These are phyloP conservation scores for Pristionchus pacificus DNA, from an alignment of 1,140 invertebrate genomes.

Conservation along the genomic window DNA sequence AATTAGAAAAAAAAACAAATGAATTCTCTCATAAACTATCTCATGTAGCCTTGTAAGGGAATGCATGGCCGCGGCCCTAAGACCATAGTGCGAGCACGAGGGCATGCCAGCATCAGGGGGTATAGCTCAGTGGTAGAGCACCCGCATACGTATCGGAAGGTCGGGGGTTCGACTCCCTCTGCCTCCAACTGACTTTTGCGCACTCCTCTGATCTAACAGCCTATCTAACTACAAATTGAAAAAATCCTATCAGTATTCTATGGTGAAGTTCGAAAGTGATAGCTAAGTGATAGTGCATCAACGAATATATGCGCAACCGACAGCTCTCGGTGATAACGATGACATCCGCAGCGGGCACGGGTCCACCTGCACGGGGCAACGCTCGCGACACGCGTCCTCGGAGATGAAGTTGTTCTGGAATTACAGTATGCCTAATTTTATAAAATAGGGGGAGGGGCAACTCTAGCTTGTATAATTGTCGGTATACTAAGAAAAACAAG, in stretches of 20 bases:
- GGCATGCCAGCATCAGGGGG: no score
- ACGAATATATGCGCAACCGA: no score
- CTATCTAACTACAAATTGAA: no score
- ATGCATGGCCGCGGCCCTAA: not conserved
- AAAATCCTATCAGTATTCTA: no score
- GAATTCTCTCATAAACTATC: not conserved
- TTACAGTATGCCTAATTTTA: not conserved
- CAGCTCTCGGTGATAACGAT: slow-evolving; percentile 14
- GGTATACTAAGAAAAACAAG: not conserved
- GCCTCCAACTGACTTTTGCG: slow-evolving; percentile 3
- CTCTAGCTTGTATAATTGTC: slow-evolving; percentile 9
- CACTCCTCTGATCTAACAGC: slow-evolving; percentile 12
- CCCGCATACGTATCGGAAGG: not conserved
- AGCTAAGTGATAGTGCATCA: slow-evolving; percentile 4
- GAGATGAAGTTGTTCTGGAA: slow-evolving; percentile 45
- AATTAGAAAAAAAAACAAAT: no score
- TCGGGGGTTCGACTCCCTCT: not conserved
- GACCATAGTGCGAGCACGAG: no score
- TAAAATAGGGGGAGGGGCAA: slow-evolving; percentile 1
- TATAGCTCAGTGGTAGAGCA: no score
- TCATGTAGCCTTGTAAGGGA: not conserved
- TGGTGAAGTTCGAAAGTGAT: no score
- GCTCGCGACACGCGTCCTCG: slow-evolving; percentile 31
- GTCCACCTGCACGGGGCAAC: slow-evolving; percentile 40
- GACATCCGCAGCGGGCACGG: slow-evolving; percentile 30